phyloP scores from a whole-genome alignment of 2,888 invertebrate genomes.

The Elegia similella region DNA sequence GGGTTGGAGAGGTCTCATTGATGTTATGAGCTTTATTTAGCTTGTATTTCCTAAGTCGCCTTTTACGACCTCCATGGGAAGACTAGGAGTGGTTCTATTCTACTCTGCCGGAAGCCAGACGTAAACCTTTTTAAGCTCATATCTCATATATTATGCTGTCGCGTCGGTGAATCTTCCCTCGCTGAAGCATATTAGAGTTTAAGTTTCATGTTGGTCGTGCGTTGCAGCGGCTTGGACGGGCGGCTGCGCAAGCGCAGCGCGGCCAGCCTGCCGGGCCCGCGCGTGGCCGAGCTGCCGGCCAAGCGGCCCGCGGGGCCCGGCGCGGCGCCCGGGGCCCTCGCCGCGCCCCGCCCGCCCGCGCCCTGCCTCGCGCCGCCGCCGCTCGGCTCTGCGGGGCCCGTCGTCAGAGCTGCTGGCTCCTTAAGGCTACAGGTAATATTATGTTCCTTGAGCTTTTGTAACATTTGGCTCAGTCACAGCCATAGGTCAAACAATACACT shows the following conservation, averaged over 20 bases:
- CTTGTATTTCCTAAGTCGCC: no score
- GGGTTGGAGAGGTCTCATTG: no score
- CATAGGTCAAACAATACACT: no score
- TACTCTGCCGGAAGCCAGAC: no score
- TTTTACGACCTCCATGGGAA: no score
- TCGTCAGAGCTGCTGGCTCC: constrained; percentile 67
- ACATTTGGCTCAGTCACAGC: no score
- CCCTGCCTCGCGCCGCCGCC: constrained; percentile 35
- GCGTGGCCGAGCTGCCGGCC: constrained; percentile 45
- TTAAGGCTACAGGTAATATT: constrained; percentile 68
- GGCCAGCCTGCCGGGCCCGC: constrained; percentile 58
- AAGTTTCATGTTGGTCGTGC: not conserved
- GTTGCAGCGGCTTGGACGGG: constrained; percentile 56
- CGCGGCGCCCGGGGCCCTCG: constrained; percentile 41
- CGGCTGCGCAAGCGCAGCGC: constrained; percentile 63
- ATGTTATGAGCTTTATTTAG: no score
- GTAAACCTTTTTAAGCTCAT: no score
- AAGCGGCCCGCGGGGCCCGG: constrained; percentile 37
- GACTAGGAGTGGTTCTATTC: no score
- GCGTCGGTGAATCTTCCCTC: no score
- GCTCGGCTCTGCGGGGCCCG: constrained; percentile 66
- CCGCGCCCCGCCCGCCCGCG: constrained; percentile 48
- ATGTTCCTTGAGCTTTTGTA: not conserved
- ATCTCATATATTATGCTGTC: no score
- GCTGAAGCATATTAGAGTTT: no score